Evolutionary conservation across 2,888 invertebrate genomes (phyloP), one percentile per base, ranked within the genome.

Genomic region (Clitarchus hookeri): DNA sequence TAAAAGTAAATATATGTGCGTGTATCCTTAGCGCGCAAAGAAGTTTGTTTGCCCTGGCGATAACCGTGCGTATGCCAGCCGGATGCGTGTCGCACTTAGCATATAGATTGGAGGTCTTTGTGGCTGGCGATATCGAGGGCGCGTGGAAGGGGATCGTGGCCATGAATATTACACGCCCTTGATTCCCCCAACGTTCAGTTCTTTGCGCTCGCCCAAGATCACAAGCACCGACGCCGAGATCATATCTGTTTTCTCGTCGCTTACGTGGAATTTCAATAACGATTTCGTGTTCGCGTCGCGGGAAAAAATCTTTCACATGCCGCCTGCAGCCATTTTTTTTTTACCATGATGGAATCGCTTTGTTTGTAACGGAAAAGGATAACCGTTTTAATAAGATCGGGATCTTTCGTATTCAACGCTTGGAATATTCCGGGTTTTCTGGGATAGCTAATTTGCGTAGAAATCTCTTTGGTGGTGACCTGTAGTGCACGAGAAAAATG

Each of bases 1-100:
- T 65, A 65, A 65, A 65, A 65, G 65, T 65, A 65, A 65, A 65
- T n/a, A 65, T n/a, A n/a, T n/a, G 65, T n/a, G 65, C n/a, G n/a
- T 65, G 65, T 23, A 19, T 53, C 65, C 65, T 16, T n/a, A 23
- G 65, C 65, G 65, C 65, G 65, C 13, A 4, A 53, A 53, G 65
- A 65, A 65, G 65, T 6, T 65, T n/a, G 65, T n/a, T 65, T n/a
- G 65, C 16, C 23, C 23, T 9, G 19, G 65, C 65, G 65, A 65
- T 65, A 65, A 65, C 65, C 65, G 65, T 23, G 11, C 65, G 65
- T 23, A 65, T 23, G 65, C 65, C 6, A 65, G 8, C 19, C 23
- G 16, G 23, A 65, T 23, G 65, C 65, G 65, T 65, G 65, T n/a
- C n/a, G 65, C 16, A 65, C 16, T 65, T 65, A 65, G 65, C 65